Evolutionary conservation across 1,140 invertebrate species (phyloP).

Genomic region (Trichonephila inaurata): DNA sequence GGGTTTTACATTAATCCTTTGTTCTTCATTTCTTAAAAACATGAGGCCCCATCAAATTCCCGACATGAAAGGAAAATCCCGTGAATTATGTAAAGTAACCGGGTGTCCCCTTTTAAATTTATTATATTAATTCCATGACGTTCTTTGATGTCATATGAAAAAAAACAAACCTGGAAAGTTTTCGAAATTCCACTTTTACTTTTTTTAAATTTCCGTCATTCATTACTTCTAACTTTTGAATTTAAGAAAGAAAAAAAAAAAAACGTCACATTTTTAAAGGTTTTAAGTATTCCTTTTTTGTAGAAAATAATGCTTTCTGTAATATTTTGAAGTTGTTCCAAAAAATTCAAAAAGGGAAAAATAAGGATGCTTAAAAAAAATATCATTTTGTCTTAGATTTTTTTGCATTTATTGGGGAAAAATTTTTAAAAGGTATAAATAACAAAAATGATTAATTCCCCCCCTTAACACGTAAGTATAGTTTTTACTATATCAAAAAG

Average conservation of each 20-base stretch:
- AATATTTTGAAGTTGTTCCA: too few relatives aligned
- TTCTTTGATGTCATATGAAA: background rate
- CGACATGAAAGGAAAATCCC: background rate
- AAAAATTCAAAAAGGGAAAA: too few relatives aligned
- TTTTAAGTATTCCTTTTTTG: background rate
- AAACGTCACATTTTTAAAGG: background rate
- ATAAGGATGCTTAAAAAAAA: too few relatives aligned
- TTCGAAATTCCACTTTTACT: background rate
- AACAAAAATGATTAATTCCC: too few relatives aligned
- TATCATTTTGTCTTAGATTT: too few relatives aligned
- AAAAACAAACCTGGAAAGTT: background rate
- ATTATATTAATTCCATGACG: background rate
- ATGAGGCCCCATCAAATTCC: background rate
- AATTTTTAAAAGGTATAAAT: too few relatives aligned
- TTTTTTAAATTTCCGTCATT: background rate
- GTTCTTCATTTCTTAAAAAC: background rate
- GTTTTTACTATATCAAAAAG: too few relatives aligned
- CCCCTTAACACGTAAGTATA: too few relatives aligned
- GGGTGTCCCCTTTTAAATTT: background rate
- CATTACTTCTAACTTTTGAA: background rate
- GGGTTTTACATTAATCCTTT: too few relatives aligned
- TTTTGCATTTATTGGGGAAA: too few relatives aligned
- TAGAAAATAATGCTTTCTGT: background rate
- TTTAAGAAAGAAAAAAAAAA: background rate
- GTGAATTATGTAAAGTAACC: constrained; percentile 13